Base-by-base conservation (phyloP, 2,888 invertebrate species). In the Drosophila dives region DNA sequence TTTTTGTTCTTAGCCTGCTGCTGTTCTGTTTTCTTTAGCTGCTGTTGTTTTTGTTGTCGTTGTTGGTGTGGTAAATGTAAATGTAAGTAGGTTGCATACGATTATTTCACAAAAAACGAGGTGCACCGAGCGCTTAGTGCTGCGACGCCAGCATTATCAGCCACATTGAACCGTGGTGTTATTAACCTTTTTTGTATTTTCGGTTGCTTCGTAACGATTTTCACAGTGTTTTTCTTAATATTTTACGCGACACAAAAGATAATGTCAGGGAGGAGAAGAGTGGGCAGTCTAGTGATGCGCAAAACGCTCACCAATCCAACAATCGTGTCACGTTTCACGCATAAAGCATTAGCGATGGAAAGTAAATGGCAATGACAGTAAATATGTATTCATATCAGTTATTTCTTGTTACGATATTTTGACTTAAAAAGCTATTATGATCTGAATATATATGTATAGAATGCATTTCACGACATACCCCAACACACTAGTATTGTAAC, bases 171-270 rank as follows among this genome's bases (percentile, higher is more conserved):
- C 42, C 63, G 42, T 64, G 49, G 51, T 72, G 38, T 49, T 72
- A 34, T 76, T 60, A 60, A 74, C 40, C 29, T 77, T 65, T 65
- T 10, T 72, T 72, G 34, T 49, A 34, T 60, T 64, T 64, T 58
- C 64, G 38, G 50, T 68, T 68, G 48, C 64, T 63, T 61, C 66
- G 68, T 60, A 82, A 74, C 67, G 72, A 76, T 81, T 74, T 81
- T 68, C 56, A 71, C 69, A 75, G 60, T 68, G 68, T 83, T 79
- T 86, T 87, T 77, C 78, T 84, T 77, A 60, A 76, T 83, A 68
- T 73, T 82, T 85, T 81, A 83, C 86, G 83, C 86, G 84, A 84
- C 86, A 80, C 80, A 83, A 88, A 88, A 88, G 83, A 83, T 64
- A 69, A 60, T 67, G 69, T 69, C 56, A 67, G 67, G 40, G 70